Conservation (phyloP, 2,113 vertebrate species). For the Panthera tigris region DNA sequence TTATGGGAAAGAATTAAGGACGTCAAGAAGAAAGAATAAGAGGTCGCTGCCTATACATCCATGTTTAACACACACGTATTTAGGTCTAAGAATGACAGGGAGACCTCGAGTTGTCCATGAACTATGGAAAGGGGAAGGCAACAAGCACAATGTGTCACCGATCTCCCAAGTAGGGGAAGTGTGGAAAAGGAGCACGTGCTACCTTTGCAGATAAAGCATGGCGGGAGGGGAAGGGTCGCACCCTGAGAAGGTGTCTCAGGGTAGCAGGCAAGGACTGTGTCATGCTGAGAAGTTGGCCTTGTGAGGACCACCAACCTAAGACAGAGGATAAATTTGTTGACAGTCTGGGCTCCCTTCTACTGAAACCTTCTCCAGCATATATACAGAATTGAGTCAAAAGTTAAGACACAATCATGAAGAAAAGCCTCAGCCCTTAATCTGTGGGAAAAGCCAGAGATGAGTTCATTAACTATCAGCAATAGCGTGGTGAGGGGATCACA, state of each 20-base stretch:
- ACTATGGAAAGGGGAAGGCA: neutral
- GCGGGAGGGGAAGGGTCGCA: accelerated
- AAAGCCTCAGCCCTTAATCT: neutral
- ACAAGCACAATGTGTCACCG: neutral
- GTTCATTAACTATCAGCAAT: neutral
- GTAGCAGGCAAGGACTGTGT: neutral
- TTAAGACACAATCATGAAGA: neutral
- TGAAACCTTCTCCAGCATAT: neutral
- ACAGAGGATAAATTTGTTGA: neutral
- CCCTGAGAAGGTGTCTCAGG: neutral
- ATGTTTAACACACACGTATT: neutral
- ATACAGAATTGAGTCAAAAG: neutral
- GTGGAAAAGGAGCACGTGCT: neutral
- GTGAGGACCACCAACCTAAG: neutral
- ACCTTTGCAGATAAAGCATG: neutral
- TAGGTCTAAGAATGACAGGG: neutral
- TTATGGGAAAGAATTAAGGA: neutral
- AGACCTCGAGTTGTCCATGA: neutral
- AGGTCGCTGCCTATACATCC: neutral
- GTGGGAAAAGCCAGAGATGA: neutral
- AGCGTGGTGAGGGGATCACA: neutral
- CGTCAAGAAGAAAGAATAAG: neutral
- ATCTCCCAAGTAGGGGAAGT: neutral
- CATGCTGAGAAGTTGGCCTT: neutral
- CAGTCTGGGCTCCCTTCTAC: neutral